Evolutionary conservation across 2,797 vertebrate genomes (phyloP).

Genomic region (Dendrocincla tyrannina): DNA sequence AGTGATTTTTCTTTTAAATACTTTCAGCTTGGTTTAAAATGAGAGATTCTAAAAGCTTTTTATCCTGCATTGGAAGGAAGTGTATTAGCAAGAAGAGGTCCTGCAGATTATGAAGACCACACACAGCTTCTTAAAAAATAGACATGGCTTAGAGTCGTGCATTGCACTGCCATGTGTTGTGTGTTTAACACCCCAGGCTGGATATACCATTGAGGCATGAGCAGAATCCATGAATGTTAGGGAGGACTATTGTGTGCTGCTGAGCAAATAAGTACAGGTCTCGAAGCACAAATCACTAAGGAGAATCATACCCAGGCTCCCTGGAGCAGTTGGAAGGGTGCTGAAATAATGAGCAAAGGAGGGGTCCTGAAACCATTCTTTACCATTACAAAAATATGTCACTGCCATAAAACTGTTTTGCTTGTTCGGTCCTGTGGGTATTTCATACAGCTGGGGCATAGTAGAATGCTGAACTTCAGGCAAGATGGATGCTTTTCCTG

Average conservation of each 20-base stretch:
- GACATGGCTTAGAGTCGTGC: neutral
- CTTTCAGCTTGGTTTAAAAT: slow-evolving; percentile 8
- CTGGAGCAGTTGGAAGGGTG: neutral
- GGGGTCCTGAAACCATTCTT: neutral
- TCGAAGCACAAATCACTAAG: neutral
- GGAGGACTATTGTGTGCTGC: neutral
- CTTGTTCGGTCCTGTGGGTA: neutral
- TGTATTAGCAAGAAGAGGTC: neutral
- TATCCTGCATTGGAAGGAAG: neutral
- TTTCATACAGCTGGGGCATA: neutral
- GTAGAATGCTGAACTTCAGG: neutral
- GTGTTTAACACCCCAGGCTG: neutral
- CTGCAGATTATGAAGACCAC: neutral
- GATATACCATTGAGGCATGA: neutral
- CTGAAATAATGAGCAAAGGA: neutral
- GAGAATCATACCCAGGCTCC: neutral
- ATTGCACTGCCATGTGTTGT: neutral
- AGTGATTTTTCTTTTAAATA: neutral
- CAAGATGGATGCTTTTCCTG: neutral
- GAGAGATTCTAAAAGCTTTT: neutral
- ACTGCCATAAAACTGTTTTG: neutral
- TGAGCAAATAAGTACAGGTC: neutral
- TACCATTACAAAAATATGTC: neutral
- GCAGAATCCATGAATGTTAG: neutral
- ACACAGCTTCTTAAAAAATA: neutral